A percentile compares a stretch with the other conserved stretches of the same genome.
Evolutionary conservation across 2,113 vertebrate genomes (phyloP).

Genomic region (Melanocharis versteri): DNA sequence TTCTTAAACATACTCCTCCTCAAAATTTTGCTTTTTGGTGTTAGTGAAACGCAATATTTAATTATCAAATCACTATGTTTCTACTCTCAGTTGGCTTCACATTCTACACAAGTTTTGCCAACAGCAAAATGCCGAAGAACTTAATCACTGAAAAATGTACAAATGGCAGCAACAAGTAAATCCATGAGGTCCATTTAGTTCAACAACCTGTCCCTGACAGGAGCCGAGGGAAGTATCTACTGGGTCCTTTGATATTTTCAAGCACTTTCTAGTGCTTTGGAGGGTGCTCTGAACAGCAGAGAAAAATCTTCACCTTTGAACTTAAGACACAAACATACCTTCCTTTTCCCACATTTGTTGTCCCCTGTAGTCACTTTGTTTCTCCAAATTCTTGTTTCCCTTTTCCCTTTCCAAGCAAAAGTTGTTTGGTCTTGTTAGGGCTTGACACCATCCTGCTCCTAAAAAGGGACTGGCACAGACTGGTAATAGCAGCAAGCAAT

Average conservation of each 20-base stretch:
- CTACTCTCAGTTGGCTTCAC: neutral
- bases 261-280: neutral
- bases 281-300: neutral
- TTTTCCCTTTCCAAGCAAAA: neutral
- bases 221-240: neutral
- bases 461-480: neutral
- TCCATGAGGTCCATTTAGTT: neutral
- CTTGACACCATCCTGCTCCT: neutral
- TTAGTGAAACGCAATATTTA: neutral
- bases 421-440: neutral
- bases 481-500: neutral
- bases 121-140: neutral
- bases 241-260: neutral
- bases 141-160: neutral
- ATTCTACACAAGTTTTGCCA: neutral
- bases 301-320: neutral
- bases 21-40: neutral
- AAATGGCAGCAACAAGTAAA: neutral
- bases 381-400: neutral
- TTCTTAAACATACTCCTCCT: constrained; percentile 5
- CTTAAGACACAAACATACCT: neutral
- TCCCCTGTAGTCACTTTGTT: neutral
- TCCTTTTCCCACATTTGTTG: neutral
- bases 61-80: neutral
- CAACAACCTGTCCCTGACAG: neutral